Conservation (phyloP, 2,888 invertebrate species). For the Rhagonycha fulva region DNA sequence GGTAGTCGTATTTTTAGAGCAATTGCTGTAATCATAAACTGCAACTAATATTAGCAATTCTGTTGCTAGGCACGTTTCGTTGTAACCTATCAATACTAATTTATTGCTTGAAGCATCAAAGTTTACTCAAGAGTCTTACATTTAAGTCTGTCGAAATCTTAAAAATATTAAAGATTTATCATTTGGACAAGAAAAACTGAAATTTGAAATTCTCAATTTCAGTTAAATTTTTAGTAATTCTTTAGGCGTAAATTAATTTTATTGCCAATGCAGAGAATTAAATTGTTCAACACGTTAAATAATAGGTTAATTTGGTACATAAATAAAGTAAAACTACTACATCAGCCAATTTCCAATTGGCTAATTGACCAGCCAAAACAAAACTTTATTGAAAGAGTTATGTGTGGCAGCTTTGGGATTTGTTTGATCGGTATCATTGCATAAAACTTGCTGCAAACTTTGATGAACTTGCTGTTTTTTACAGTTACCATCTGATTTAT, state of each 20-base stretch:
- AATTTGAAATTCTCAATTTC: background rate
- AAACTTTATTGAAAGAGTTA: constrained; percentile 30
- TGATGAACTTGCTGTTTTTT: constrained; percentile 16
- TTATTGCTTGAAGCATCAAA: constrained; percentile 24
- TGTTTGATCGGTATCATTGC: constrained; percentile 28
- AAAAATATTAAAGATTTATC: background rate
- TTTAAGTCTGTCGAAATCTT: constrained; percentile 8
- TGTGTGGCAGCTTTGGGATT: constrained; percentile 28
- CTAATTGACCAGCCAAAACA: constrained; percentile 31
- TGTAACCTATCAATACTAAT: constrained; percentile 29
- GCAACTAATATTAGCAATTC: constrained; percentile 25
- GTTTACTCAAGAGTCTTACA: constrained; percentile 4
- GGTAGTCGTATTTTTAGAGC: constrained; percentile 9
- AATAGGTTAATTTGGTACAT: constrained; percentile 17
- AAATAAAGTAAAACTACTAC: constrained; percentile 29
- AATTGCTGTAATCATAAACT: constrained; percentile 29
- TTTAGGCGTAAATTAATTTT: background rate
- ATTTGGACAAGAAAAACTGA: background rate
- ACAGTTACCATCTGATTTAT: background rate
- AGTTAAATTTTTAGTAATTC: background rate
- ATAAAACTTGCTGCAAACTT: constrained; percentile 24
- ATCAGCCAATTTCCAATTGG: constrained; percentile 30
- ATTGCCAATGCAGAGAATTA: constrained; percentile 13
- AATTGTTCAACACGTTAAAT: constrained; percentile 23
- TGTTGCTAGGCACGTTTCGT: constrained; percentile 29